phyloP scores from a whole-genome alignment of 2,113 vertebrate species.

The Machaerirhynchus nigripectus region DNA sequence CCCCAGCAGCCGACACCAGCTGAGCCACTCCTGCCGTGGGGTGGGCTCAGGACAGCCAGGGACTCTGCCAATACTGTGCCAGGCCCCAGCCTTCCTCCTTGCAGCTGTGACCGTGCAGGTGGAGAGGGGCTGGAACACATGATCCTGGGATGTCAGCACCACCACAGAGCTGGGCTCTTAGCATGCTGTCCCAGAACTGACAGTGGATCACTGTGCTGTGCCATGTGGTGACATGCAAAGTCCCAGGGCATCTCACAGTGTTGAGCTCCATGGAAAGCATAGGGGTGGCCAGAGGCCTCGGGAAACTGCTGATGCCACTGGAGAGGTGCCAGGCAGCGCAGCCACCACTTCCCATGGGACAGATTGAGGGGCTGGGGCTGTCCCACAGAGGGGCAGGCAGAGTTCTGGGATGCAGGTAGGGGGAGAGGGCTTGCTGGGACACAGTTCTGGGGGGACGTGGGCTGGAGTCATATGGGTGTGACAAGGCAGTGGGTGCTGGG shows the following conservation, averaged over 20 bases:
- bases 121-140: background rate
- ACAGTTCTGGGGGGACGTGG: background rate
- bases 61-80: background rate
- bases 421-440: background rate
- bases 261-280: background rate
- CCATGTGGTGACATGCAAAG: background rate
- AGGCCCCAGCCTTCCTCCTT: background rate
- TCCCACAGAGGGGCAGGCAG: background rate
- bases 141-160: rapidly evolving
- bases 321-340: background rate
- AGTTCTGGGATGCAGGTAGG: background rate
- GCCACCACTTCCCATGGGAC: background rate
- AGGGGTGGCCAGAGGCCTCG: no score
- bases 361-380: background rate
- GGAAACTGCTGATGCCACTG: background rate
- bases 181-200: background rate
- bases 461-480: background rate
- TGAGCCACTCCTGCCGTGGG: background rate
- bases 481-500: background rate
- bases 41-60: background rate
- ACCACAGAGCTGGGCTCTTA: background rate
- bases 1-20: background rate
- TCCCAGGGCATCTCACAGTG: no score
- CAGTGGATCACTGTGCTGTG: background rate
- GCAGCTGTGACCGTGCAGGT: background rate